Base-by-base conservation (phyloP, 2,797 vertebrate species). In the Urocyon cinereoargenteus region DNA sequence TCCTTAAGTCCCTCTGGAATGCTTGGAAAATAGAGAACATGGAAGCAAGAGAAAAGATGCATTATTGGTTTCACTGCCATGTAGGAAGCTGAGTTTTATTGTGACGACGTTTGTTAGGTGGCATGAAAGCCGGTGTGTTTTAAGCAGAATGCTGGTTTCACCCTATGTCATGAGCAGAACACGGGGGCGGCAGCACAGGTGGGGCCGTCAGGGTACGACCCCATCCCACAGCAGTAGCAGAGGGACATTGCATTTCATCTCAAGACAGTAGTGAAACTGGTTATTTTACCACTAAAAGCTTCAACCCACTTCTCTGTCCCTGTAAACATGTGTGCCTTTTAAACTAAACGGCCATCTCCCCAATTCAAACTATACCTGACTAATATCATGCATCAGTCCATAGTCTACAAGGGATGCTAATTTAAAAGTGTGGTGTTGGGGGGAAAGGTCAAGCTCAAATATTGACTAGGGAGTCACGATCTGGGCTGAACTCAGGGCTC, bases 341-440 rank as follows among this genome's bases (percentile, higher is more conserved):
- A 22, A 75, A 12, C 13, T 24, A 49, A 59, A 31, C 8, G 15
- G 21, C 12, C 55, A 5, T n/a, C 28, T 49, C 13, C 31, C 55
- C 9, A 16, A 9, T 75, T 59, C 22, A 61, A 49, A n/a, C 36
- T 31, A n/a, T 31, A 22, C 70, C 53, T n/a, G 97, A 95, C 97
- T 0, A 2, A 95, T 91, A 77, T 64, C 90, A 89, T 40, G 21
- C 55, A 21, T 66, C 62, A 6, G 28, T 66, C 90, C 83, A 93
- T 94, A 62, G 86, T 86, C 0, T 0, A 13, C 2, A 72, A 59
- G 59, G 95, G 96, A 94, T 82, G 40, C 34, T 59, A 14, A 59
- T 73, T 15, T 84, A 59, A 94, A 55, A 40, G 89, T 40, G 88
- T 72, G 5, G 89, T 40, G 88, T 72, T 4, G 77, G 87, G 86